These are phyloP conservation scores for Oceanodroma leucorhoa DNA, from an alignment of 2,797 vertebrate species.

Conservation along the genomic window DNA sequence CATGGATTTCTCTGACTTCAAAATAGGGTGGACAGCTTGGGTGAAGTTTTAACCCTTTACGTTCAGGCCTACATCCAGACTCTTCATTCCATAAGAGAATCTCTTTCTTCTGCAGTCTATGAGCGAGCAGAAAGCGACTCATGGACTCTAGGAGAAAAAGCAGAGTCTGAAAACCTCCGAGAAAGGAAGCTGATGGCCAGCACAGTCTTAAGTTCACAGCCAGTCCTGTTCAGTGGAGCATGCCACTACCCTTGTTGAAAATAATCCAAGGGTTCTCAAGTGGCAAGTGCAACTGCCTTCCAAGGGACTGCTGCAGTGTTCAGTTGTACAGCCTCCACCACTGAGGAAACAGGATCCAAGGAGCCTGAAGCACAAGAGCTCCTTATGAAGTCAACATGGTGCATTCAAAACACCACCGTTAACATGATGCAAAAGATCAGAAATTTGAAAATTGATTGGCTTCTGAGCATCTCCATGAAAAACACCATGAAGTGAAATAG, in stretches of 20 bases:
- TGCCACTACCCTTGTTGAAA: neutral
- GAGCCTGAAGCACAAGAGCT: neutral
- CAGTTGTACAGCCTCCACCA: neutral
- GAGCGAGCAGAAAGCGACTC: conserved; percentile 30
- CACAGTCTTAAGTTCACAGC: neutral
- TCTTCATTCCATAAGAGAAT: conserved; percentile 29
- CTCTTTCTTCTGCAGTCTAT: conserved; percentile 66
- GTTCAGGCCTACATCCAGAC: conserved; percentile 43
- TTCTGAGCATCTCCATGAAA: neutral
- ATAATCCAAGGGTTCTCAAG: neutral
- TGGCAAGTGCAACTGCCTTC: neutral
- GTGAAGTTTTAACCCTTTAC: conserved; percentile 24
- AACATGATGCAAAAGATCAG: neutral
- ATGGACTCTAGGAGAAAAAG: conserved; percentile 68
- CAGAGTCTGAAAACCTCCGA: conserved; percentile 19
- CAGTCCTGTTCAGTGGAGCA: neutral
- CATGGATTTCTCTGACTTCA: conserved; percentile 50
- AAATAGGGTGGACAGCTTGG: neutral
- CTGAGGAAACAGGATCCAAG: neutral
- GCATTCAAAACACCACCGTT: neutral
- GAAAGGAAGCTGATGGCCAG: conserved; percentile 7
- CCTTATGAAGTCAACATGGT: neutral
- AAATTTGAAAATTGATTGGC: neutral
- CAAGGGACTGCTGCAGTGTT: neutral
- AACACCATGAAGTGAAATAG: neutral